phyloP scores from a whole-genome alignment of 2,888 invertebrate species.

The Adelphocoris suturalis region DNA sequence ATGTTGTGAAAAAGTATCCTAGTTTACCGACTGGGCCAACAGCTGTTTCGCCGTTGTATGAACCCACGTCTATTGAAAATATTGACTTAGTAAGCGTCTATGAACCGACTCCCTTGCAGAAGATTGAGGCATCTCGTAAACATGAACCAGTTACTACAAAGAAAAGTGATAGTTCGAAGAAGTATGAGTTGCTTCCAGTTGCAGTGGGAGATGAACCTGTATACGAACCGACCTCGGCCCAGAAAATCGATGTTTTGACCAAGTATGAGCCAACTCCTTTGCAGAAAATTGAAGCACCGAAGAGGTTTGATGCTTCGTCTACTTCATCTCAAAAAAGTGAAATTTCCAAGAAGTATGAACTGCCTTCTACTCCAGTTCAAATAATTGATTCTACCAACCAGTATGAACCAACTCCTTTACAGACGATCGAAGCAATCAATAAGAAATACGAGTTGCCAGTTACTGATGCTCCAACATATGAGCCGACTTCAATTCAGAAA shows the following conservation, averaged over 20 bases:
- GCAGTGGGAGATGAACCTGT: not conserved
- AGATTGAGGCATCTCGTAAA: not conserved
- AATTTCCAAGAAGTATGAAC: not conserved
- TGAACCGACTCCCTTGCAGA: conserved; percentile 5
- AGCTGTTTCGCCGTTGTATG: not conserved
- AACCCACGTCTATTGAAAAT: not conserved
- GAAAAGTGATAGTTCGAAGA: not conserved
- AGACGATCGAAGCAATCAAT: not conserved
- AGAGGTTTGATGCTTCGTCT: not conserved
- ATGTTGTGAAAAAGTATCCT: not conserved
- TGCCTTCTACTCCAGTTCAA: not conserved
- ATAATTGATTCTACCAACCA: not conserved
- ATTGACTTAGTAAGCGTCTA: not conserved
- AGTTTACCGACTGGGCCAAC: not conserved
- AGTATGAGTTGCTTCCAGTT: not conserved
- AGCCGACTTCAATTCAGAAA: conserved; percentile 20
- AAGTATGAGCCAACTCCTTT: conserved; percentile 9
- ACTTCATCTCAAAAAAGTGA: not conserved
- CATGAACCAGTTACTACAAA: not conserved
- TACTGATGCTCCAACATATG: not conserved
- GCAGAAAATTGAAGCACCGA: conserved; percentile 9
- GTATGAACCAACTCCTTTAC: not conserved
- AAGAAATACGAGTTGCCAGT: not conserved
- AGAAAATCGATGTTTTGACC: conserved; percentile 8
- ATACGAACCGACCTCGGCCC: conserved; percentile 1